A percentile compares a stretch with the other conserved stretches of the same genome.
phyloP scores from a whole-genome alignment of 2,888 invertebrate species.

The Andrena bicolor region DNA sequence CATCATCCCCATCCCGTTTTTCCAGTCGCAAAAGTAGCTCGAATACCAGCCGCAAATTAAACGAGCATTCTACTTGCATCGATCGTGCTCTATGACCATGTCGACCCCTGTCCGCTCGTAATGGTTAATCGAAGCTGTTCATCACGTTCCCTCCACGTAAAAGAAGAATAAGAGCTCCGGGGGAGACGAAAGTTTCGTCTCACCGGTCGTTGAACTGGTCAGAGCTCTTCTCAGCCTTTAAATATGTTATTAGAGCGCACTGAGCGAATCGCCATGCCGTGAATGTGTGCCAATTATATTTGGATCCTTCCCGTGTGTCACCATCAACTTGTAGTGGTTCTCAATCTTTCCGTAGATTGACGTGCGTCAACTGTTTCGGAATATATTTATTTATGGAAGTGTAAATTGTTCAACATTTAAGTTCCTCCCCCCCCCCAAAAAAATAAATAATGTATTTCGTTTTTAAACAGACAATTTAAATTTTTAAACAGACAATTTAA shows the following conservation, averaged over 20 bases:
- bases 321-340: conserved; percentile 5
- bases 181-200: conserved; percentile 25
- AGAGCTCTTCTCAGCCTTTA: conserved; percentile 16
- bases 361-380: too few species aligned
- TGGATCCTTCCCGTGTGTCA: conserved; percentile 6
- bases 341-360: not conserved
- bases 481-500: too few species aligned
- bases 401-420: too few species aligned
- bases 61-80: conserved; percentile 62
- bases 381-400: too few species aligned
- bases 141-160: conserved; percentile 63
- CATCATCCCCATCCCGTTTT: not conserved
- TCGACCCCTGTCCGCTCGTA: conserved; percentile 69
- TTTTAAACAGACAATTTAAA: too few species aligned
- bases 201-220: conserved; percentile 52
- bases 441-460: too few species aligned
- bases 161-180: conserved; percentile 26
- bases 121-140: conserved; percentile 75
- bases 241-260: conserved; percentile 32
- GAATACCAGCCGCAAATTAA: conserved; percentile 42
- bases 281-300: conserved; percentile 34
- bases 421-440: too few species aligned
- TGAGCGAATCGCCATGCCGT: not conserved
- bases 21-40: not conserved
- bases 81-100: conserved; percentile 70